These are phyloP conservation scores for Aethes cnicana DNA, from an alignment of 2,888 invertebrate species.

Conservation along the genomic window DNA sequence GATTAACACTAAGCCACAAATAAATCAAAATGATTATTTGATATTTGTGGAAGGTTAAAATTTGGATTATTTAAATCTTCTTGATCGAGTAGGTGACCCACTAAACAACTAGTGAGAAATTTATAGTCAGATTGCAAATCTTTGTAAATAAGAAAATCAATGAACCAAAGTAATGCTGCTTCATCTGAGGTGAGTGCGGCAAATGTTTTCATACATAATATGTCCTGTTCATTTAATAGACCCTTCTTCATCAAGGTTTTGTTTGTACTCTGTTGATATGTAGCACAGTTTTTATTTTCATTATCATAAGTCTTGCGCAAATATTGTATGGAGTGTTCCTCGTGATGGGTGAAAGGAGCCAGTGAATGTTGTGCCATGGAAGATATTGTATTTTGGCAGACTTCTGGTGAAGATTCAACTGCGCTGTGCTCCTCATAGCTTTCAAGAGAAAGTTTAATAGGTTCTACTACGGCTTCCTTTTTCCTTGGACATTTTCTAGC, in stretches of 20 bases:
- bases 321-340: too few relatives aligned
- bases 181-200: slow-evolving; percentile 17
- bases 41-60: too few relatives aligned
- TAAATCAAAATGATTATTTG: slow-evolving; percentile 11
- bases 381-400: background rate
- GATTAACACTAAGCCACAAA: background rate
- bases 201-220: slow-evolving; percentile 17
- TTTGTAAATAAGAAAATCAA: slow-evolving; percentile 21
- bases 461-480: background rate
- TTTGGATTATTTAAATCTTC: background rate
- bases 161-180: slow-evolving; percentile 24
- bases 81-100: background rate
- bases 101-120: slow-evolving; percentile 21
- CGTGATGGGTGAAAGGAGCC: too few relatives aligned
- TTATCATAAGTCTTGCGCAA: too few relatives aligned
- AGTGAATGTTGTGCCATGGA: too few relatives aligned
- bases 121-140: slow-evolving; percentile 24
- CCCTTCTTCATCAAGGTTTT: slow-evolving; percentile 20
- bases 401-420: background rate
- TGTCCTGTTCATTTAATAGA: slow-evolving; percentile 21
- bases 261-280: too few relatives aligned
- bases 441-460: background rate
- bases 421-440: background rate
- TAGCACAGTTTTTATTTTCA: too few relatives aligned
- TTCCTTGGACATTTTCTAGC: background rate